Evolutionary conservation across 2,888 invertebrate species (phyloP).

Genomic region (Leptinotarsa rubiginosa): DNA sequence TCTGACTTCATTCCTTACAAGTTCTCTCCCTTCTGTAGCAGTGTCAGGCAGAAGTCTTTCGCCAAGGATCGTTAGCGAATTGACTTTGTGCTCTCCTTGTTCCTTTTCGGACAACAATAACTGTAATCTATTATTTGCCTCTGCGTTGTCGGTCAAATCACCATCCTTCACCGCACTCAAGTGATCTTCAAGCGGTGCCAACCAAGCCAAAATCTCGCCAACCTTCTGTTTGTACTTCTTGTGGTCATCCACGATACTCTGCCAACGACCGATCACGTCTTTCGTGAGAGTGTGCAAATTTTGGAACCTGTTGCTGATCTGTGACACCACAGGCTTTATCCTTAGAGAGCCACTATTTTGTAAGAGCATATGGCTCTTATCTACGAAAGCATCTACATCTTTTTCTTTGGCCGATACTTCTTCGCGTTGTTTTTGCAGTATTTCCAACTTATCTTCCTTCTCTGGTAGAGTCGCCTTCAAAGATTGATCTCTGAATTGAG

Average conservation of each 20-base stretch:
- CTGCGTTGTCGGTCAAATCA: constrained; percentile 70
- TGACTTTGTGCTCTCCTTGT: constrained; percentile 84
- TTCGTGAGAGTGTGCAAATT: constrained; percentile 83
- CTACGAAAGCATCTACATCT: constrained; percentile 88
- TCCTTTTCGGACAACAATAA: constrained; percentile 83
- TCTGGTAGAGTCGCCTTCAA: constrained; percentile 84
- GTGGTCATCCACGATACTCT: constrained; percentile 85
- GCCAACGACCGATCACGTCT: constrained; percentile 87
- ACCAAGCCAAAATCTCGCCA: constrained; percentile 81
- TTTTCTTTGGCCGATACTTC: constrained; percentile 84
- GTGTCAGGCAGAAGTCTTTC: constrained; percentile 94
- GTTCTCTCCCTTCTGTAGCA: constrained; percentile 90
- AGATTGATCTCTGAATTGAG: constrained; percentile 86
- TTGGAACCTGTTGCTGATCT: constrained; percentile 83
- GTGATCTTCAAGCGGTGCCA: constrained; percentile 81
- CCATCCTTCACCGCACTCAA: constrained; percentile 76
- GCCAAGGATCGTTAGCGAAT: constrained; percentile 79
- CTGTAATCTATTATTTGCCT: constrained; percentile 77
- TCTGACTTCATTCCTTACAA: constrained; percentile 86
- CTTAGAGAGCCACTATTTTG: constrained; percentile 87
- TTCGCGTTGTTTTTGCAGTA: constrained; percentile 80
- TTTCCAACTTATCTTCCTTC: constrained; percentile 80
- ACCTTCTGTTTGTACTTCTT: constrained; percentile 81
- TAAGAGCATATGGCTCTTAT: constrained; percentile 87
- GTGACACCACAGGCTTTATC: constrained; percentile 87